Conservation (phyloP, 2,888 invertebrate genomes). For the Agrotis exclamationis region DNA sequence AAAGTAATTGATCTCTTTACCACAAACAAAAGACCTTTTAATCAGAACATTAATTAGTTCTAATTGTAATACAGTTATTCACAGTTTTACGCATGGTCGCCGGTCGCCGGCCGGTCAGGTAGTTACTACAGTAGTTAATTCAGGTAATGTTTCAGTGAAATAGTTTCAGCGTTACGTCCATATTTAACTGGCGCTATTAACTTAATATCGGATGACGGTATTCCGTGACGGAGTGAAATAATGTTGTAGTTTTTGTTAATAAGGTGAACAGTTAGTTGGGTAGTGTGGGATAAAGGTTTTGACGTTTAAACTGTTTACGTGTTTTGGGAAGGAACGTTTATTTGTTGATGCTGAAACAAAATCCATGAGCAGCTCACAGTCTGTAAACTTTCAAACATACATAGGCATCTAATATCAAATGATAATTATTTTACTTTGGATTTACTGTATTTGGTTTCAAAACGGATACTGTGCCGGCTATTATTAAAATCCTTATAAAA, state of each 20-base stretch:
- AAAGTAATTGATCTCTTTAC: background rate
- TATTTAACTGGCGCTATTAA: constrained; percentile 50
- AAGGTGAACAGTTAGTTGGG: constrained; percentile 19
- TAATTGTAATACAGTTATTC: constrained; percentile 41
- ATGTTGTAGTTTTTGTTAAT: constrained; percentile 60
- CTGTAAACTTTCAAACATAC: no score
- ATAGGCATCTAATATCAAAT: no score
- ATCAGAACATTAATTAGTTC: constrained; percentile 30
- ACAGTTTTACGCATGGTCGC: constrained; percentile 26
- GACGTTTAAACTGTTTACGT: constrained; percentile 6
- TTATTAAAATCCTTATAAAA: no score
- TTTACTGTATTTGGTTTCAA: no score
- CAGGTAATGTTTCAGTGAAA: constrained; percentile 42
- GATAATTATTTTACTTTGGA: no score
- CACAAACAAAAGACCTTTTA: constrained; percentile 6
- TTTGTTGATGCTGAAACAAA: background rate
- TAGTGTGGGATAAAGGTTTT: background rate
- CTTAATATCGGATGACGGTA: constrained; percentile 56
- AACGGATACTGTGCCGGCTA: no score
- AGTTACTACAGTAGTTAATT: constrained; percentile 44
- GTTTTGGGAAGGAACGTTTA: background rate
- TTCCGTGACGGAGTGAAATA: constrained; percentile 60
- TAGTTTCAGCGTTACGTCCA: constrained; percentile 29
- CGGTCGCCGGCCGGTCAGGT: background rate
- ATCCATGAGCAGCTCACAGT: no score